Evolutionary conservation across 2,888 invertebrate species (phyloP).

Genomic region (Athripsodes cinereus): DNA sequence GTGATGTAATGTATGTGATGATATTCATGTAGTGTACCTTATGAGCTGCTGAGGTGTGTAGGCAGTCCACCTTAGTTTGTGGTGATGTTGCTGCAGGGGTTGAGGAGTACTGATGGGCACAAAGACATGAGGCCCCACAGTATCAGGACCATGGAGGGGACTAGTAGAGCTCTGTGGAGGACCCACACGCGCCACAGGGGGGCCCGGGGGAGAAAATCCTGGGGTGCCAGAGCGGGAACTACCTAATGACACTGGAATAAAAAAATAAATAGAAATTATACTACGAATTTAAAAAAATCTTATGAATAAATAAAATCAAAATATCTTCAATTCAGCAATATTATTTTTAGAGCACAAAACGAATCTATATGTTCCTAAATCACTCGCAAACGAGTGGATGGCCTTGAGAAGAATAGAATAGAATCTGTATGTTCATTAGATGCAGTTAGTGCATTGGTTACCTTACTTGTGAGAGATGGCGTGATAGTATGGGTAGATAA

Average conservation of each 20-base stretch:
- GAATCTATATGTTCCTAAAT: too few relatives aligned
- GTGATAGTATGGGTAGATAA: too few relatives aligned
- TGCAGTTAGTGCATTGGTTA: too few relatives aligned
- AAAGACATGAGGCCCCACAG: conserved; percentile 73
- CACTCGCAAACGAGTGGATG: too few relatives aligned
- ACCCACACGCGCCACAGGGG: conserved; percentile 1
- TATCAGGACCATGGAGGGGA: conserved; percentile 67
- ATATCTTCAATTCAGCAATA: too few relatives aligned
- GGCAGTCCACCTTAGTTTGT: conserved; percentile 33
- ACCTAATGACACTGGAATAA: conserved; percentile 73
- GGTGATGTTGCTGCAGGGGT: conserved; percentile 32
- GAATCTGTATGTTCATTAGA: too few relatives aligned
- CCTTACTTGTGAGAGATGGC: too few relatives aligned
- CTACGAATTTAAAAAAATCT: background rate
- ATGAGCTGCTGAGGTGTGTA: conserved; percentile 34
- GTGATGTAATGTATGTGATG: too few relatives aligned
- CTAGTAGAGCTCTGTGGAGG: conserved; percentile 34
- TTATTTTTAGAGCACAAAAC: too few relatives aligned
- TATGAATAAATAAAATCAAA: background rate
- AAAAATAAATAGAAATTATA: too few relatives aligned
- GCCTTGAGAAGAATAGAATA: too few relatives aligned
- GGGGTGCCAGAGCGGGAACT: conserved; percentile 92
- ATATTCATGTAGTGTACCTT: too few relatives aligned
- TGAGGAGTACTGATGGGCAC: conserved; percentile 78
- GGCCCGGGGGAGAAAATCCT: conserved; percentile 72